Percentiles rank a stretch among this genome's conserved stretches.
phyloP scores from a whole-genome alignment of 2,797 vertebrate genomes.

The Loriculus beryllinus region DNA sequence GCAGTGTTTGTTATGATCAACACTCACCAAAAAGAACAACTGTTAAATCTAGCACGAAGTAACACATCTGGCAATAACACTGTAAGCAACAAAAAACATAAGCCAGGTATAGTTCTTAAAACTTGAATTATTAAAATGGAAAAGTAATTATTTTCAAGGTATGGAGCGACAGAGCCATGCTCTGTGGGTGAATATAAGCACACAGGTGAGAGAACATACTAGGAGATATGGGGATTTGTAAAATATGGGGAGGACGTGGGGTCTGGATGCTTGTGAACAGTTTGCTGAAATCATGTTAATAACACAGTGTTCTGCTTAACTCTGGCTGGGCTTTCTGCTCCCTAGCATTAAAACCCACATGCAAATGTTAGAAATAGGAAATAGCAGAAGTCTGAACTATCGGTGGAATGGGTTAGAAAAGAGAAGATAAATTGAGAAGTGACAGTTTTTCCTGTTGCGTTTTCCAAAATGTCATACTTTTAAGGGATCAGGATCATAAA shows the following conservation, averaged over 20 bases:
- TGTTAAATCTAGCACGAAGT: not conserved
- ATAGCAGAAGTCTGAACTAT: not conserved
- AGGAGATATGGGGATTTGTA: not conserved
- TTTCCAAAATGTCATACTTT: not conserved
- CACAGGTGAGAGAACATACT: rapidly evolving
- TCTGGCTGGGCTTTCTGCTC: not conserved
- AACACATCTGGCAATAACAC: not conserved
- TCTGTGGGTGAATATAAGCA: rapidly evolving
- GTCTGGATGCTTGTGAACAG: too few relatives aligned
- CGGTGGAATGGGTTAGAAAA: not conserved
- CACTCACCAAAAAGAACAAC: not conserved
- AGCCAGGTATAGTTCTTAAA: not conserved
- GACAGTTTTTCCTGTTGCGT: rapidly evolving
- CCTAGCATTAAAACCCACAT: not conserved
- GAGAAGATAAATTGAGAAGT: not conserved
- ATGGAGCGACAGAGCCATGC: not conserved
- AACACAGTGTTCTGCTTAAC: not conserved
- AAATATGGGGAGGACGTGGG: not conserved
- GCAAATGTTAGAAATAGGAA: not conserved
- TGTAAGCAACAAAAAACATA: not conserved
- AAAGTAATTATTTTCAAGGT: not conserved
- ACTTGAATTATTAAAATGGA: not conserved
- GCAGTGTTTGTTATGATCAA: rapidly evolving
- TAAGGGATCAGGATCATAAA: not conserved
- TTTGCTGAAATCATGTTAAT: not conserved